Percentiles rank a stretch among this genome's conserved stretches.
Conservation (phyloP, 2,113 vertebrate species). For the Heptranchias perlo region DNA sequence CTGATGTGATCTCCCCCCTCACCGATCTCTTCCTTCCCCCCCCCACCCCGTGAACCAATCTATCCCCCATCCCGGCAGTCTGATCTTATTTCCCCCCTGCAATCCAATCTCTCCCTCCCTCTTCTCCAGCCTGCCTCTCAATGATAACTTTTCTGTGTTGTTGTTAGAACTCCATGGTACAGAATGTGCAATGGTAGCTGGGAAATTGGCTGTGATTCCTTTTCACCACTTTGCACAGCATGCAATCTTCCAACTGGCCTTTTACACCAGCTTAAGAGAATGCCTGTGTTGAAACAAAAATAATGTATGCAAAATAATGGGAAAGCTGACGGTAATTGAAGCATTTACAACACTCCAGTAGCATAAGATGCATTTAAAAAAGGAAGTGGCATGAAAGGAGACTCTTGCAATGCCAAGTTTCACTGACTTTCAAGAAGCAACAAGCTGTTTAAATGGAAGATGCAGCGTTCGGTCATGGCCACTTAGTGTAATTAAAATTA, state of each 20-base stretch:
- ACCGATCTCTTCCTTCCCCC: too few species aligned
- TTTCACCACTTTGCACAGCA: not conserved
- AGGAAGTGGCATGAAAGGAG: not conserved
- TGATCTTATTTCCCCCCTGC: too few species aligned
- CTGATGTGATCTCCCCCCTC: too few species aligned
- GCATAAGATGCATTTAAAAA: conserved; percentile 3
- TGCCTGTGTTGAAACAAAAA: not conserved
- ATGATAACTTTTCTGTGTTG: not conserved
- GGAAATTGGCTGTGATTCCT: too few species aligned
- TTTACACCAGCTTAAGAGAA: not conserved
- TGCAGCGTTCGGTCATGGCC: not conserved
- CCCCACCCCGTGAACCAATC: too few species aligned
- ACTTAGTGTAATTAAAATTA: not conserved
- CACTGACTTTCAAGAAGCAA: not conserved
- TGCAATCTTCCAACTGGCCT: not conserved
- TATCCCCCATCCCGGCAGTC: too few species aligned
- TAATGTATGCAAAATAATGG: conserved; percentile 5
- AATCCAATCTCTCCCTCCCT: too few species aligned
- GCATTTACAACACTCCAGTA: not conserved
- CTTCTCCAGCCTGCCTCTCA: too few species aligned
- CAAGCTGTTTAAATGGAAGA: not conserved
- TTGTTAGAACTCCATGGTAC: not conserved
- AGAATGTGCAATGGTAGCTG: not conserved
- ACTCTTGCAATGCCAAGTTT: not conserved
- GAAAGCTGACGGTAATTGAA: not conserved